Percentiles rank a stretch among this genome's conserved stretches.
Evolutionary conservation across 1,140 invertebrate genomes (phyloP).

Genomic region (Calosoma granatense): DNA sequence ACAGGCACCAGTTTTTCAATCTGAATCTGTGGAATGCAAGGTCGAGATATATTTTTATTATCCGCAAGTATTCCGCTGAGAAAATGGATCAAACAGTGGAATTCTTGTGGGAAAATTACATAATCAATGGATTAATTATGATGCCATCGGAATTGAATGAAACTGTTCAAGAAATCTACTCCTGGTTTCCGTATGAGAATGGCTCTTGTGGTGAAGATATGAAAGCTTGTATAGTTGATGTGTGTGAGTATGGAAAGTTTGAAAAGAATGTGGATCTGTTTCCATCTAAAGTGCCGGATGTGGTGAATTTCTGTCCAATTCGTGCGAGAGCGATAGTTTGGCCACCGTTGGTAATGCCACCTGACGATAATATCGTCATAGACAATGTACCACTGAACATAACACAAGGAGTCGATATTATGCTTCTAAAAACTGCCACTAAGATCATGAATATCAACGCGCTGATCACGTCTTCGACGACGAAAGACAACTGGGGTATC

Average conservation of each 20-base stretch:
- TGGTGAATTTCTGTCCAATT: neutral
- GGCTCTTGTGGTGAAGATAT: neutral
- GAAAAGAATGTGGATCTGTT: neutral
- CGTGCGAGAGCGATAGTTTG: neutral
- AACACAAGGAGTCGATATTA: neutral
- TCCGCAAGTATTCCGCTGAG: neutral
- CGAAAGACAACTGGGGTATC: neutral
- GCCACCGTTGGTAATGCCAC: neutral
- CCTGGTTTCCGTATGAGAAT: conserved; percentile 4
- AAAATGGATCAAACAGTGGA: neutral
- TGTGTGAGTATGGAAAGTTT: neutral
- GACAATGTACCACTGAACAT: neutral
- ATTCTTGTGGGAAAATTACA: neutral
- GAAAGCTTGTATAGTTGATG: neutral
- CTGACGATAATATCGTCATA: neutral
- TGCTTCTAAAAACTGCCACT: neutral
- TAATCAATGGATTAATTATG: neutral
- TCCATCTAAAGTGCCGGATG: neutral
- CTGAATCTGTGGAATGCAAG: conserved; percentile 11
- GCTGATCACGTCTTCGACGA: neutral
- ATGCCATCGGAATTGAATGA: neutral
- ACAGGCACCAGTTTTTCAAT: neutral
- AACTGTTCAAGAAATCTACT: neutral
- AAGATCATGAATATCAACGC: neutral
- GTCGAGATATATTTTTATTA: conserved; percentile 9